Evolutionary conservation across 2,888 invertebrate species (phyloP).

Genomic region (Cacoxenus indagator): DNA sequence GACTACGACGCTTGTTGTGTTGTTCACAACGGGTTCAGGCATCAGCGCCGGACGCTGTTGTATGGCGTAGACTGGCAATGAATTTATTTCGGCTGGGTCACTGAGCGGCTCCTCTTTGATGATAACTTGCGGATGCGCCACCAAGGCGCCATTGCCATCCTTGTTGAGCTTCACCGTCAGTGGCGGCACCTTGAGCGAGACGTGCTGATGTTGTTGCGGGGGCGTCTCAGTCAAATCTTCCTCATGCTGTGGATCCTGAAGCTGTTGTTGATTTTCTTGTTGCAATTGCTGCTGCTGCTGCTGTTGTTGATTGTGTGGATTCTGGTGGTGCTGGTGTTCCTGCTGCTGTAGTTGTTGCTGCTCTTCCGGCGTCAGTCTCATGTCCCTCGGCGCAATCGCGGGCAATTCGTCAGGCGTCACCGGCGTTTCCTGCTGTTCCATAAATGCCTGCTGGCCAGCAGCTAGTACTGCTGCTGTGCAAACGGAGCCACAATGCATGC

Average conservation of each 20-base stretch:
- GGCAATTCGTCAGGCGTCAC: slow-evolving; percentile 62
- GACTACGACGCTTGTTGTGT: slow-evolving; percentile 48
- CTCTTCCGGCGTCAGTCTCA: slow-evolving; percentile 62
- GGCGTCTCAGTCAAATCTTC: slow-evolving; percentile 41
- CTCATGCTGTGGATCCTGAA: slow-evolving; percentile 31
- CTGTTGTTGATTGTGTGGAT: slow-evolving; percentile 47
- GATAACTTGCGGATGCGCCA: slow-evolving; percentile 65
- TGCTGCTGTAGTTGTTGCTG: slow-evolving; percentile 58
- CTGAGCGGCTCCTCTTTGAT: slow-evolving; percentile 66
- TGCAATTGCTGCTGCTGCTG: slow-evolving; percentile 47
- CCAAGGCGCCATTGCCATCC: slow-evolving; percentile 59
- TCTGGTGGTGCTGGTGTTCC: slow-evolving; percentile 49
- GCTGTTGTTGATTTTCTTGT: slow-evolving; percentile 49
- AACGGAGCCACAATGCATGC: slow-evolving; percentile 66
- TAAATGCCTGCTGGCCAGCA: slow-evolving; percentile 57
- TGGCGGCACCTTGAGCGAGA: slow-evolving; percentile 65
- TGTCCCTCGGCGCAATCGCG: slow-evolving; percentile 63
- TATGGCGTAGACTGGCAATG: slow-evolving; percentile 65
- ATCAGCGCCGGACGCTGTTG: slow-evolving; percentile 49
- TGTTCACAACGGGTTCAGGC: slow-evolving; percentile 25
- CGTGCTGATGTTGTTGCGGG: slow-evolving; percentile 34
- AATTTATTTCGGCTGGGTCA: slow-evolving; percentile 54
- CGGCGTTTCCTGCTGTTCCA: slow-evolving; percentile 63
- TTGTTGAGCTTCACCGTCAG: slow-evolving; percentile 67
- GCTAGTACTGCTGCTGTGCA: slow-evolving; percentile 59